These are phyloP conservation scores for Alaudala cheleensis DNA, from an alignment of 2,113 vertebrate genomes.

Conservation along the genomic window DNA sequence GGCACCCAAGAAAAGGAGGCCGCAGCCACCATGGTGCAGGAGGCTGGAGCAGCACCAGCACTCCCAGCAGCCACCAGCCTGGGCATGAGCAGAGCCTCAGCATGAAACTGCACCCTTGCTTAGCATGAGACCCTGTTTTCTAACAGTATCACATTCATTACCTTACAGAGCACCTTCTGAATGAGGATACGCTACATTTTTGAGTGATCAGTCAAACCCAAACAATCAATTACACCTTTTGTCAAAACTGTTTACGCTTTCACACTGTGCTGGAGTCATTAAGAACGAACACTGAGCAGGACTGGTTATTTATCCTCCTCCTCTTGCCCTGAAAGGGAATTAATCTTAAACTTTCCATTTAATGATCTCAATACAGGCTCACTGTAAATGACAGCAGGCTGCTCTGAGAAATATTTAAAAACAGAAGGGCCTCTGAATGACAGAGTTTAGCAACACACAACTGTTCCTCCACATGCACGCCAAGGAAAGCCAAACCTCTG, in stretches of 20 bases:
- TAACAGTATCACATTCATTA: conserved; percentile 47
- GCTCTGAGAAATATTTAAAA: conserved; percentile 63
- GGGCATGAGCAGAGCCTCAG: background rate
- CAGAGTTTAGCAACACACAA: conserved; percentile 32
- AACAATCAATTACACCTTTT: conserved; percentile 75
- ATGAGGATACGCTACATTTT: conserved; percentile 67
- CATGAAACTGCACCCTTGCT: accelerated
- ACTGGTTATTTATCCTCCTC: conserved; percentile 72
- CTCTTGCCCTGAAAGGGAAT: conserved; percentile 76
- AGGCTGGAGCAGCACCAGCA: background rate
- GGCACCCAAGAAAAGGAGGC: background rate
- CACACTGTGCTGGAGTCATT: conserved; percentile 78
- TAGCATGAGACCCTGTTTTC: background rate
- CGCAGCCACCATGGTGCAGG: background rate
- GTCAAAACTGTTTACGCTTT: conserved; percentile 82
- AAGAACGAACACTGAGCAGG: conserved; percentile 64
- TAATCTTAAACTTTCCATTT: conserved; percentile 77
- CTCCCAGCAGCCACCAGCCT: background rate
- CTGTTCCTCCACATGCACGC: background rate
- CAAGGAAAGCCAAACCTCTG: background rate
- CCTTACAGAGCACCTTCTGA: conserved; percentile 48
- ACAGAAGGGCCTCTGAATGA: conserved; percentile 31
- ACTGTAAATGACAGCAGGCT: conserved; percentile 53
- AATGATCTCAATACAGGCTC: conserved; percentile 70
- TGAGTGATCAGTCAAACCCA: conserved; percentile 73